These are phyloP conservation scores for Lindbergichthys nudifrons DNA, from an alignment of 2,797 vertebrate genomes.

Conservation along the genomic window DNA sequence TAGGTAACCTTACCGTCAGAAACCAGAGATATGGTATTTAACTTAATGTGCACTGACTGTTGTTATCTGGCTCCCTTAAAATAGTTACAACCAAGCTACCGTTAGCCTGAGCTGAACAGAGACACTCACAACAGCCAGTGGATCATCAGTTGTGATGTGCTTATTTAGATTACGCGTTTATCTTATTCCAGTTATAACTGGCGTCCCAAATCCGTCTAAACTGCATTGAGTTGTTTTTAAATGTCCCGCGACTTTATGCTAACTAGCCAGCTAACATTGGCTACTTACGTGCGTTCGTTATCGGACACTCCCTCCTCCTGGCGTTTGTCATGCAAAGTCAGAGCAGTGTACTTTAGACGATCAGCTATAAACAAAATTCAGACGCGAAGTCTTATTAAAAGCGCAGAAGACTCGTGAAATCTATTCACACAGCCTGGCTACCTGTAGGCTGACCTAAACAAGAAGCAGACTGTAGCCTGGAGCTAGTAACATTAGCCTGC, in stretches of 20 bases:
- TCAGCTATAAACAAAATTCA: accelerated
- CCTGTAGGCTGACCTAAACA: neutral
- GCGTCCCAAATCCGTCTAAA: too few relatives aligned
- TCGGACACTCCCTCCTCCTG: neutral
- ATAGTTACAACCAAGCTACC: neutral
- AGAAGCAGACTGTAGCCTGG: neutral
- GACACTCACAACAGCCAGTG: neutral
- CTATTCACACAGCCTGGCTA: neutral
- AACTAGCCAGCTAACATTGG: constrained; percentile 28
- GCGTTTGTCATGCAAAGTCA: accelerated
- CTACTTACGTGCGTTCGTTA: constrained; percentile 9
- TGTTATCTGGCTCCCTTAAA: neutral
- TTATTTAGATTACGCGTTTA: too few relatives aligned
- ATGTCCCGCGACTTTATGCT: constrained; percentile 35
- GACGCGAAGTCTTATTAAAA: accelerated
- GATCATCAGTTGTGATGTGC: neutral
- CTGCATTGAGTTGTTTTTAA: constrained; percentile 45
- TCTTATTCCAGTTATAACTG: neutral
- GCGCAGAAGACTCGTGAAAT: neutral
- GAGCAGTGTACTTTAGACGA: accelerated
- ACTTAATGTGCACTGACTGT: neutral
- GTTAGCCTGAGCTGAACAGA: neutral
- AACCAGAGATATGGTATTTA: neutral
- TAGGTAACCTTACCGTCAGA: neutral
- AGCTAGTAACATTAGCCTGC: neutral